Percentiles rank a stretch among this genome's conserved stretches.
Conservation (phyloP, 1,140 invertebrate species). For the Drosophila seguyi region DNA sequence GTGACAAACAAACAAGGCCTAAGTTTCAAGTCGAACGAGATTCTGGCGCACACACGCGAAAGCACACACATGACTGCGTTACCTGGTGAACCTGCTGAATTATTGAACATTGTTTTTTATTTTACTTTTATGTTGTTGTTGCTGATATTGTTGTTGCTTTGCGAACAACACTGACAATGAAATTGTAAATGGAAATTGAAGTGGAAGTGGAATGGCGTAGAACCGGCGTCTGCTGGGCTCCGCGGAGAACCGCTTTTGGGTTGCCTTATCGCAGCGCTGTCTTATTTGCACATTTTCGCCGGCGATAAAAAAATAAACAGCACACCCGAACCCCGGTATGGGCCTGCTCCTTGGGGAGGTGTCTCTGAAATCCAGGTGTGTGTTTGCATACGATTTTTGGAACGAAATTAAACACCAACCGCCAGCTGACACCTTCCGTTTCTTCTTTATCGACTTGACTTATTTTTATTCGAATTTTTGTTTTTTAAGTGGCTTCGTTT, state of each 20-base stretch:
- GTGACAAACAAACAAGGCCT: slow-evolving; percentile 55
- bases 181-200: slow-evolving; percentile 40
- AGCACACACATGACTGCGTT: slow-evolving; percentile 30
- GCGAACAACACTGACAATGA: slow-evolving; percentile 35
- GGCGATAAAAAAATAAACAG: slow-evolving; percentile 30
- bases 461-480: slow-evolving; percentile 39
- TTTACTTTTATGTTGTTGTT: not conserved
- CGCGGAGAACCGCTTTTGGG: slow-evolving; percentile 14
- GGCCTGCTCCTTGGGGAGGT: slow-evolving; percentile 39
- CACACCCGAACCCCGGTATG: slow-evolving; percentile 2
- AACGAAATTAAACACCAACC: slow-evolving; percentile 28
- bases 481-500: slow-evolving; percentile 26
- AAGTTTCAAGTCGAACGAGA: slow-evolving; percentile 77
- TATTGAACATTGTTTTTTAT: slow-evolving; percentile 41
- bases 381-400: slow-evolving; percentile 35
- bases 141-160: not conserved
- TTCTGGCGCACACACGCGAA: slow-evolving; percentile 45
- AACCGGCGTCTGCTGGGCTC: slow-evolving; percentile 23
- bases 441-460: slow-evolving; percentile 20
- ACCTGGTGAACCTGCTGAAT: slow-evolving; percentile 44
- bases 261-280: slow-evolving; percentile 26
- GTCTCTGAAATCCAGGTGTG: slow-evolving; percentile 34
- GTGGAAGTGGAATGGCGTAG: slow-evolving; percentile 20
- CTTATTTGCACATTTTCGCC: slow-evolving; percentile 32
- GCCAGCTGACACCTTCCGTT: slow-evolving; percentile 41